phyloP scores from a whole-genome alignment of 2,797 vertebrate species.

The Lindbergichthys nudifrons region DNA sequence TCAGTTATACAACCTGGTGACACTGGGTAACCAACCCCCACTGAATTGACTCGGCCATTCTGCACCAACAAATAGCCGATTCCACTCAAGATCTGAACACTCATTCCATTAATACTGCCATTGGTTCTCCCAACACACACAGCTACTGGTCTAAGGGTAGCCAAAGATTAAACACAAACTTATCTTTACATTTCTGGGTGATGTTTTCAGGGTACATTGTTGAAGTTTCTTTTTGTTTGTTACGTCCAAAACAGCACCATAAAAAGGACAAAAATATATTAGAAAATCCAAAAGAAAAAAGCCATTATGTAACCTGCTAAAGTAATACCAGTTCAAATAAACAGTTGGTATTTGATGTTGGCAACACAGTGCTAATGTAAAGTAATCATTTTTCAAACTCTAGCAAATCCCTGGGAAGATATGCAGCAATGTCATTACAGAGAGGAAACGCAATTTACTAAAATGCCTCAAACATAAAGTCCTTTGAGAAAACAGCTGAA shows the following conservation, averaged over 20 bases:
- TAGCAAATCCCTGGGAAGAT: constrained; percentile 54
- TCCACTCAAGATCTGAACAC: constrained; percentile 8
- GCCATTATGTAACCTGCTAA: constrained; percentile 6
- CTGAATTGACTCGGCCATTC: constrained; percentile 10
- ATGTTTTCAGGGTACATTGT: constrained; percentile 7
- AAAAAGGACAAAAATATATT: neutral
- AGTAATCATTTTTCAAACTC: constrained; percentile 52
- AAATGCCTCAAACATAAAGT: constrained; percentile 60
- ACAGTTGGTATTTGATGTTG: constrained; percentile 20
- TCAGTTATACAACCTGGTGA: constrained; percentile 12
- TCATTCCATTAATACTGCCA: neutral
- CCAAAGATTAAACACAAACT: neutral
- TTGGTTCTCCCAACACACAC: neutral
- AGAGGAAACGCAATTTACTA: constrained; percentile 60
- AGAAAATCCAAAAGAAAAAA: neutral
- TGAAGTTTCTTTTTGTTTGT: neutral
- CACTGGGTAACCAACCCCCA: constrained; percentile 27
- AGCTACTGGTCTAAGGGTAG: neutral
- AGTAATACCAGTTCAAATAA: constrained; percentile 12
- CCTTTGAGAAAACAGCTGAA: constrained; percentile 76
- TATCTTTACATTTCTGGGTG: neutral
- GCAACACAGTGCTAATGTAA: constrained; percentile 39
- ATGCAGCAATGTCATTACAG: constrained; percentile 50
- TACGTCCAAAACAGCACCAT: neutral
- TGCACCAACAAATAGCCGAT: constrained; percentile 7